Evolutionary conservation across 2,113 vertebrate genomes (phyloP).

Genomic region (Apodemus sylvaticus): DNA sequence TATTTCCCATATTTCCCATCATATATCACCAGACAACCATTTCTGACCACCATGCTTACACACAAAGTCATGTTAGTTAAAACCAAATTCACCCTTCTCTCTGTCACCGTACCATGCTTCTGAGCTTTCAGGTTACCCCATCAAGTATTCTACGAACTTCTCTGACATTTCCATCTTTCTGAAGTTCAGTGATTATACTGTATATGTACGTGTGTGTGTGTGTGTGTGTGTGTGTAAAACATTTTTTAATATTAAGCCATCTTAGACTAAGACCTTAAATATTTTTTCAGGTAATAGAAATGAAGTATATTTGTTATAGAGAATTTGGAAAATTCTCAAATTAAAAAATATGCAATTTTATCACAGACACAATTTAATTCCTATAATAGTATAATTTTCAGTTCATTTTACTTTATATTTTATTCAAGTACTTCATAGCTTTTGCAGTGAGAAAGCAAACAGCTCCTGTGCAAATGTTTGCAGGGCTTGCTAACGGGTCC

Average conservation of each 20-base stretch:
- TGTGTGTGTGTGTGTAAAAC: too few species aligned
- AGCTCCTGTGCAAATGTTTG: neutral
- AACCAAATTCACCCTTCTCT: constrained; percentile 1
- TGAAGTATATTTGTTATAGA: neutral
- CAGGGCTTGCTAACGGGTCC: constrained; percentile 26
- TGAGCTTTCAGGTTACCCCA: neutral
- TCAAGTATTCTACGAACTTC: constrained; percentile 38
- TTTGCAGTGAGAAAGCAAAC: neutral
- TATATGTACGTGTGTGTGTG: too few species aligned
- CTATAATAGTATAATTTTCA: constrained; percentile 7
- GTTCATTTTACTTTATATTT: constrained; percentile 39
- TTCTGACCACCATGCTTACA: neutral
- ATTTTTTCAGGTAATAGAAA: constrained; percentile 34
- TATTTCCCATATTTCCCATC: neutral
- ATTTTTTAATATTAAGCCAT: constrained; percentile 29
- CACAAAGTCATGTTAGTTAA: neutral
- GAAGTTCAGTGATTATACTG: neutral
- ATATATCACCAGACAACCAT: neutral
- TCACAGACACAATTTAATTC: neutral
- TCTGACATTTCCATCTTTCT: constrained; percentile 35
- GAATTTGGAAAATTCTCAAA: constrained; percentile 43
- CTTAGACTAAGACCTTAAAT: neutral
- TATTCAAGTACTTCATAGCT: constrained; percentile 23
- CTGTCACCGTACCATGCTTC: neutral
- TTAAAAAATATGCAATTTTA: constrained; percentile 19